A percentile compares a stretch with the other conserved stretches of the same genome.
phyloP scores from a whole-genome alignment of 1,140 invertebrate genomes.

The Scaptomyza graminum region DNA sequence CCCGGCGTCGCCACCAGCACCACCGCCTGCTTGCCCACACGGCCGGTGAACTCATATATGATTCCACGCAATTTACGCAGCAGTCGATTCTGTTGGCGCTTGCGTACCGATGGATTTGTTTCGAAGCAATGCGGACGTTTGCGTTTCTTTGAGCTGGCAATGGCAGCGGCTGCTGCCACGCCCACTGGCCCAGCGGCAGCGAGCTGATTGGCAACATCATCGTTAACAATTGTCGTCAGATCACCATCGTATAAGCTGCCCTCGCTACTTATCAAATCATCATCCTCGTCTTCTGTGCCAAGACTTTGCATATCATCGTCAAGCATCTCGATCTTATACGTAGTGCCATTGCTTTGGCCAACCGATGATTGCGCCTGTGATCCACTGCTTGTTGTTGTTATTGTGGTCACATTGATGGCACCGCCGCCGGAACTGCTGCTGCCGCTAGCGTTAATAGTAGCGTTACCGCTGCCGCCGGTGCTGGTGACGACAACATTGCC shows the following conservation, averaged over 20 bases:
- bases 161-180: constrained; percentile 97
- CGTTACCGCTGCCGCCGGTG: constrained; percentile 24
- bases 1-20: constrained; percentile 98
- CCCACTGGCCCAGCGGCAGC: constrained; percentile 98
- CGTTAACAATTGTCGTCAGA: constrained; percentile 91
- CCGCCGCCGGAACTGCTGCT: constrained; percentile 45
- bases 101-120: constrained; percentile 98
- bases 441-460: constrained; percentile 21
- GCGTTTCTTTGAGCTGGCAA: constrained; percentile 97
- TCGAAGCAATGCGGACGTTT: constrained; percentile 98
- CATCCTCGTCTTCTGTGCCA: constrained; percentile 91
- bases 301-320: constrained; percentile 87
- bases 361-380: constrained; percentile 47
- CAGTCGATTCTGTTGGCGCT: constrained; percentile 97
- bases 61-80: constrained; percentile 95
- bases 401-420: constrained; percentile 82
- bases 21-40: constrained; percentile 98
- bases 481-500: constrained; percentile 58
- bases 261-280: constrained; percentile 89
- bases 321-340: constrained; percentile 85
- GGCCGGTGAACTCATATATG: constrained; percentile 98
- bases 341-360: constrained; percentile 68
- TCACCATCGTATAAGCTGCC: constrained; percentile 90
- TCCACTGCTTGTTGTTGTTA: constrained; percentile 57
- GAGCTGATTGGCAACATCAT: constrained; percentile 97